Conservation (phyloP, 2,888 invertebrate species). For the Apodemia zela region DNA sequence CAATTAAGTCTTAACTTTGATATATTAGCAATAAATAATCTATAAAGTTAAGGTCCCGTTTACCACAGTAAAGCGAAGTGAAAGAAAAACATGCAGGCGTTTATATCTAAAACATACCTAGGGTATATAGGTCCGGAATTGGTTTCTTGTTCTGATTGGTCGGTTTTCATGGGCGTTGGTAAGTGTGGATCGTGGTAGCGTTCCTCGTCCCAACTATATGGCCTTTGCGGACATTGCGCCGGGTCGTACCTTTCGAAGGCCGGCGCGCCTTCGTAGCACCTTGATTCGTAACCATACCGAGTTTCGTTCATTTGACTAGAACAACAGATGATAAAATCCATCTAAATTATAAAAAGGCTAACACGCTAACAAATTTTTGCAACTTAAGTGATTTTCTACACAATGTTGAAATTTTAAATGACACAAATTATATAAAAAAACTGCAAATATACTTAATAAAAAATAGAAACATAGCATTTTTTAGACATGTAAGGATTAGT, state of each 20-base stretch:
- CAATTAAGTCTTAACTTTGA: background rate
- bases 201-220: slow-evolving; percentile 81
- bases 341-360: background rate
- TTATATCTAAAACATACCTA: slow-evolving; percentile 67
- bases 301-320: slow-evolving; percentile 81
- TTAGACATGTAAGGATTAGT: background rate
- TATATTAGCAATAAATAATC: slow-evolving; percentile 14
- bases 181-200: slow-evolving; percentile 80
- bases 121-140: slow-evolving; percentile 87
- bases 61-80: slow-evolving; percentile 60
- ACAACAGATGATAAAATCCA: slow-evolving; percentile 20
- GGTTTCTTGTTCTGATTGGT: slow-evolving; percentile 83
- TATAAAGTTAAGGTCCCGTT: slow-evolving; percentile 51
- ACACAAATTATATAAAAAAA: background rate
- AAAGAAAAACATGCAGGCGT: slow-evolving; percentile 16
- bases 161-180: slow-evolving; percentile 85
- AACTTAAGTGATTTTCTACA: no score
- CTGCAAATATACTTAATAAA: background rate
- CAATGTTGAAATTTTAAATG: no score
- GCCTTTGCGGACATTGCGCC: slow-evolving; percentile 70
- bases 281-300: slow-evolving; percentile 74
- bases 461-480: background rate
- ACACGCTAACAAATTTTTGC: background rate
- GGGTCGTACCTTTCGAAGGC: slow-evolving; percentile 78
- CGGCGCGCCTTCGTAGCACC: slow-evolving; percentile 75